Conservation (phyloP, 2,888 invertebrate species). For the Andrena bucephala region DNA sequence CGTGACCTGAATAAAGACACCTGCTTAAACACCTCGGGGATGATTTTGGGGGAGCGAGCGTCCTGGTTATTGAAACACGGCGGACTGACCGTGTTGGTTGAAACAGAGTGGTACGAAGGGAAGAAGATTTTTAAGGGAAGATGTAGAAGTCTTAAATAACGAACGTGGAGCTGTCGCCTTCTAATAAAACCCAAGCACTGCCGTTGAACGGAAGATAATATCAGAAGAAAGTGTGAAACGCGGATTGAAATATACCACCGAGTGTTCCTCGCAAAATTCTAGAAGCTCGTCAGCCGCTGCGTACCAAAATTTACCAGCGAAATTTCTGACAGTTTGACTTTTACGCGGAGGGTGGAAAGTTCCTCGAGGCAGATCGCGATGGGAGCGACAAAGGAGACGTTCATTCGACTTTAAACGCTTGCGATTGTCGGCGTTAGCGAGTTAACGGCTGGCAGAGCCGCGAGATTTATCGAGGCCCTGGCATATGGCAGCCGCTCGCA, state of each 20-base stretch:
- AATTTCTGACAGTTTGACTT: constrained; percentile 13
- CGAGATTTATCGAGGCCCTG: constrained; percentile 49
- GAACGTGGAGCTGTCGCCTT: too few relatives aligned
- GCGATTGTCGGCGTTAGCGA: constrained; percentile 37
- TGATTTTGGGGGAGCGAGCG: not conserved
- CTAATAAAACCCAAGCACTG: too few relatives aligned
- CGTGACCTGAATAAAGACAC: constrained; percentile 2
- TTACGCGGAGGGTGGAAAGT: not conserved
- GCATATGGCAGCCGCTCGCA: not conserved
- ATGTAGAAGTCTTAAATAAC: too few relatives aligned
- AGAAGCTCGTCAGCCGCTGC: not conserved
- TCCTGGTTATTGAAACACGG: constrained; percentile 10
- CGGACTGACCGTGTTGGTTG: too few relatives aligned
- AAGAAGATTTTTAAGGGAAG: too few relatives aligned
- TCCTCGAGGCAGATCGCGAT: constrained; percentile 12
- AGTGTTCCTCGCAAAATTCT: not conserved
- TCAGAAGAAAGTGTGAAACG: not conserved
- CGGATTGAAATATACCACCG: not conserved
- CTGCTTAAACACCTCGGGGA: not conserved
- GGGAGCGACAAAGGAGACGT: constrained; percentile 22
- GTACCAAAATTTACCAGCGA: not conserved
- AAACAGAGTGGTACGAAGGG: too few relatives aligned
- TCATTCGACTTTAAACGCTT: constrained; percentile 49
- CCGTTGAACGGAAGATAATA: not conserved
- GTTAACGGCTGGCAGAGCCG: constrained; percentile 22